A percentile compares a stretch with the other conserved stretches of the same genome.
Evolutionary conservation across 2,113 vertebrate species (phyloP).

Genomic region (Bufo gargarizans): DNA sequence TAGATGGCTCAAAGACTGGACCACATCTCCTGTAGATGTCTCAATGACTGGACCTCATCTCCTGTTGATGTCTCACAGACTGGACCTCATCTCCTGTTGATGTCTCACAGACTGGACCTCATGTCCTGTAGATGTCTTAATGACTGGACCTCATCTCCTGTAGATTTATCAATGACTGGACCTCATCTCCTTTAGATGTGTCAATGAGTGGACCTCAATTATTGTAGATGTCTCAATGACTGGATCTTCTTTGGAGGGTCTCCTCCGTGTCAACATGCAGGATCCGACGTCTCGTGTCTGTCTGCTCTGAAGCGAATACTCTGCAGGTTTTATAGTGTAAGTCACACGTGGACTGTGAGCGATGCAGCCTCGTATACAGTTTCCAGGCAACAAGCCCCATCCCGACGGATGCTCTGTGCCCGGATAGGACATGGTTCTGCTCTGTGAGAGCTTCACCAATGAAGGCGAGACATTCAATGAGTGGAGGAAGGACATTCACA

Average conservation of each 20-base stretch:
- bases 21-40: not conserved
- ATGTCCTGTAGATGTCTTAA: not conserved
- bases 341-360: slow-evolving; percentile 33
- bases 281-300: not conserved
- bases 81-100: not conserved
- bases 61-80: not conserved
- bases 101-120: not conserved
- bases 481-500: not conserved
- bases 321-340: slow-evolving; percentile 39
- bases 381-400: slow-evolving; percentile 46
- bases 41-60: not conserved
- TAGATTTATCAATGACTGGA: not conserved
- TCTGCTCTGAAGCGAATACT: not conserved
- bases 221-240: not conserved
- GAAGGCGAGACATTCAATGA: not conserved
- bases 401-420: not conserved
- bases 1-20: not conserved
- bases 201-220: not conserved
- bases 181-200: not conserved
- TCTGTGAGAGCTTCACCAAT: not conserved
- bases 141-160: not conserved
- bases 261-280: too few relatives aligned
- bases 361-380: slow-evolving; percentile 26
- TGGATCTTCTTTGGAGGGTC: not conserved
- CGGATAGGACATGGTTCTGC: not conserved